Conservation (phyloP, 2,888 invertebrate species). For the Arge pagana region DNA sequence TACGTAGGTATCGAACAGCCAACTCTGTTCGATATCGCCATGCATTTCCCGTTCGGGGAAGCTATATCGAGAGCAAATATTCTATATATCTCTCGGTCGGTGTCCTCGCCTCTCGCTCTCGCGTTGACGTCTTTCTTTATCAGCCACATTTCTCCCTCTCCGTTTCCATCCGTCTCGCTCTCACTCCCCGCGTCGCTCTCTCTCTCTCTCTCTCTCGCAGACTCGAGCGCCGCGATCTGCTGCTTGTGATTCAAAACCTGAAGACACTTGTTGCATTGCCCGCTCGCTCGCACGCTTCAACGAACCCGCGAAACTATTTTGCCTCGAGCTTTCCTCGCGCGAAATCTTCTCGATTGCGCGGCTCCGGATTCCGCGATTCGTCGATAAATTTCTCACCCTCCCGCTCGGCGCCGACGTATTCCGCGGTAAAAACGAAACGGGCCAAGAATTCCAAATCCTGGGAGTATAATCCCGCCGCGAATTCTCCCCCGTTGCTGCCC, state of each 20-base stretch:
- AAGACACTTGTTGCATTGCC: conserved; percentile 58
- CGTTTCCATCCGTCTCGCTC: conserved; percentile 15
- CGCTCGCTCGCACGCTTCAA: conserved; percentile 41
- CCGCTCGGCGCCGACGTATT: too few species aligned
- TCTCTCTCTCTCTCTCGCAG: conserved; percentile 39
- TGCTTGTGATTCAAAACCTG: conserved; percentile 60
- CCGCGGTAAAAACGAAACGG: too few species aligned
- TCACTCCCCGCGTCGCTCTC: conserved; percentile 28
- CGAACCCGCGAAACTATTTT: conserved; percentile 20
- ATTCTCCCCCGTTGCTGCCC: not conserved
- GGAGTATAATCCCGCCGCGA: too few species aligned
- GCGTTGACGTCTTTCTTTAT: conserved; percentile 7
- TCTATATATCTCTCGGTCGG: conserved; percentile 27
- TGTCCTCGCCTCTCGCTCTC: conserved; percentile 23
- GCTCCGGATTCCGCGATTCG: not conserved
- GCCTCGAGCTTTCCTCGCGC: conserved; percentile 5
- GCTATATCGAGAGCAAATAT: too few species aligned
- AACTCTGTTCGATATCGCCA: too few species aligned
- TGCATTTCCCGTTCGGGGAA: too few species aligned
- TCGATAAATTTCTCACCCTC: too few species aligned
- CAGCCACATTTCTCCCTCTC: conserved; percentile 25
- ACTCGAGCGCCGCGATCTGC: conserved; percentile 49
- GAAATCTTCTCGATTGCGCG: not conserved
- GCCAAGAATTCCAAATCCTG: too few species aligned
- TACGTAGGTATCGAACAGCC: too few species aligned